Evolutionary conservation across 30 jellyfish, hydroid and myxozoan species (phyloP).

Genomic region (Nemopilema nomurai): DNA sequence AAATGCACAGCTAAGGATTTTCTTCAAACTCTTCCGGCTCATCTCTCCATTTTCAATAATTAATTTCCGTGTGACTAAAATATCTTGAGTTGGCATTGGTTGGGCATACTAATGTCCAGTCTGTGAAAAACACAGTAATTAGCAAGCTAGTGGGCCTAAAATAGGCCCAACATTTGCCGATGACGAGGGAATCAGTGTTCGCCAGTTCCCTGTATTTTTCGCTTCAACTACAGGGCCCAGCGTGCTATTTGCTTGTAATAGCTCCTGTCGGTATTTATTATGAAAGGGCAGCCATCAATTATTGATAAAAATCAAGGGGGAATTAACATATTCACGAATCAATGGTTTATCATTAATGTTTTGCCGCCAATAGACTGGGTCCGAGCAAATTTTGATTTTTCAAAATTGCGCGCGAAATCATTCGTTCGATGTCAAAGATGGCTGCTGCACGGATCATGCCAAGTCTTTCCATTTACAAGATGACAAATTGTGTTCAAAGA

Average conservation of each 20-base stretch:
- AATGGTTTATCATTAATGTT: too few relatives aligned
- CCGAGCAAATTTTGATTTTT: too few relatives aligned
- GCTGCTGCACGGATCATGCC: too few relatives aligned
- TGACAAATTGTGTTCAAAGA: too few relatives aligned
- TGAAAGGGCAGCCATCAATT: not conserved
- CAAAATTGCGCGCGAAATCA: too few relatives aligned
- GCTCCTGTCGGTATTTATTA: not conserved
- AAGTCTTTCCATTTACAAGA: too few relatives aligned
- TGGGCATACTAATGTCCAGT: not conserved
- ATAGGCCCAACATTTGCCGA: not conserved
- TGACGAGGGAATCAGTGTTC: not conserved
- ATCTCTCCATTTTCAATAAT: too few relatives aligned
- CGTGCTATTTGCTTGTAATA: not conserved
- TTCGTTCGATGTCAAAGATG: too few relatives aligned
- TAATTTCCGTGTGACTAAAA: not conserved
- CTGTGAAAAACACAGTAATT: not conserved
- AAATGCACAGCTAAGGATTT: too few relatives aligned
- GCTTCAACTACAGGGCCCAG: not conserved
- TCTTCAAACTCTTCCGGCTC: too few relatives aligned
- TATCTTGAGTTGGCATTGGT: not conserved
- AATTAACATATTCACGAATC: not conserved
- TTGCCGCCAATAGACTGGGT: not conserved
- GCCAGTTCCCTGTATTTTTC: not conserved
- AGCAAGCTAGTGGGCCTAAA: not conserved
- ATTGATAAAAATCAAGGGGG: not conserved